Conservation (phyloP, 1,140 invertebrate genomes). For the Temnothorax longispinosus region DNA sequence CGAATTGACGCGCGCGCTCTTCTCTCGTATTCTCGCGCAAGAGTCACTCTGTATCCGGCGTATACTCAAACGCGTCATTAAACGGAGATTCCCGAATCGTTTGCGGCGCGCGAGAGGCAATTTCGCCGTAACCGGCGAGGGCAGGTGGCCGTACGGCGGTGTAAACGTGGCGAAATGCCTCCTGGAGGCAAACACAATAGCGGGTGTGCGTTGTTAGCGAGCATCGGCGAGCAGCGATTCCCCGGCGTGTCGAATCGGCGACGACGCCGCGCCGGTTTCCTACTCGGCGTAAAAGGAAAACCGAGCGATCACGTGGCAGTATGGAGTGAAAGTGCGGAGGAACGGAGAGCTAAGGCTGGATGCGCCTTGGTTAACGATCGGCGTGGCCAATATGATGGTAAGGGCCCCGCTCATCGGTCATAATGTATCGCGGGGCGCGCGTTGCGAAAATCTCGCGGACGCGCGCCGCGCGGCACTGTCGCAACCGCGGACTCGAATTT, state of each 20-base stretch:
- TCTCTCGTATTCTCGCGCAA: not conserved
- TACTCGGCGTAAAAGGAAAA: conserved; percentile 61
- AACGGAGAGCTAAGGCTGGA: not conserved
- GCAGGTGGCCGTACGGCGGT: conserved; percentile 25
- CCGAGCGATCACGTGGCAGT: conserved; percentile 53
- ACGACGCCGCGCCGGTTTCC: conserved; percentile 12
- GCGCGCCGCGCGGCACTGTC: not conserved
- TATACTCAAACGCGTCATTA: not conserved
- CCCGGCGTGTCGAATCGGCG: conserved; percentile 23
- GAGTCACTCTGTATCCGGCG: conserved; percentile 1
- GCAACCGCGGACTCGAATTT: conserved; percentile 40
- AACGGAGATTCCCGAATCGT: conserved; percentile 43
- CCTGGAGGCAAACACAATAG: conserved; percentile 41
- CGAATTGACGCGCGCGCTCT: not conserved
- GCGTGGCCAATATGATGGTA: conserved; percentile 59
- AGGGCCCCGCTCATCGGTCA: conserved; percentile 44
- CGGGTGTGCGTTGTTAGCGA: conserved; percentile 6
- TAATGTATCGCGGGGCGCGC: conserved; percentile 33
- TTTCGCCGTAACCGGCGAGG: conserved; percentile 21
- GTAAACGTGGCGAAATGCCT: conserved; percentile 53
- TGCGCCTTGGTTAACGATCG: conserved; percentile 58
- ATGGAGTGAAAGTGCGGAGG: conserved; percentile 58
- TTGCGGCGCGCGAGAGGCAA: conserved; percentile 4
- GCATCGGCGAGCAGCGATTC: conserved; percentile 15
- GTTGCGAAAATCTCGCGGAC: conserved; percentile 56